Base-by-base conservation (phyloP, 2,797 vertebrate species). In the Champsocephalus esox region DNA sequence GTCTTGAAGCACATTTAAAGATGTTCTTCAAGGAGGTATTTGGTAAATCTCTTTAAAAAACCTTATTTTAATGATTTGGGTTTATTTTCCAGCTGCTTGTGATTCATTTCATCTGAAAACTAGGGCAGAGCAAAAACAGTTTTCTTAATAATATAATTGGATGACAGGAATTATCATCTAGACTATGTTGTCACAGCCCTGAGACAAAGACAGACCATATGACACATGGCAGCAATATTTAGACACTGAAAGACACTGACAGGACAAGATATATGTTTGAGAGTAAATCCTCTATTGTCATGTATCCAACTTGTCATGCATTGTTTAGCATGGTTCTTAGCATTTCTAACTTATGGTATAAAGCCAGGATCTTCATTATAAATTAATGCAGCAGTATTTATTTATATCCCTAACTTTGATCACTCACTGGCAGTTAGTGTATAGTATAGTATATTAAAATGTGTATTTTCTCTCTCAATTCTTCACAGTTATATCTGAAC, bases 361-460 rank as follows among this genome's bases (percentile, higher is more conserved):
- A 44, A 46, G 66, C 70, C 66, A 63, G 68, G 52, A 50, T 14
- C 21, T 61, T 73, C 46, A 60, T 82, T 75, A 66, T 38, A 12
- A 54, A 82, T 86, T 79, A 52, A 71, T 71, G 52, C 56, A 51
- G 57, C 55, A 69, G 57, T 60, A 55, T 46, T 66, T 71, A 56
- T 83, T 82, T 17, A 84, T 67, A 57, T 21, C 19, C 45, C 51
- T 76, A n/a, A 57, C 49, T 86, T 80, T 86, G 74, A 82, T 84
- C 79, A 70, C 74, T 41, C 56, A 49, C 70, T 70, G 73, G 21
- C 64, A 70, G 64, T 80, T 44, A 52, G 21, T 58, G 68, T 56
- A 41, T 28, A 28, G 24, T 3, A 59, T 16, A 16, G 4, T 41
- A 38, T 43, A 43, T 52, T 60, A 12, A 64, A 46, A 65, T 59